These are phyloP conservation scores for Carpatolechia fugitivella DNA, from an alignment of 2,888 invertebrate species.

Conservation along the genomic window DNA sequence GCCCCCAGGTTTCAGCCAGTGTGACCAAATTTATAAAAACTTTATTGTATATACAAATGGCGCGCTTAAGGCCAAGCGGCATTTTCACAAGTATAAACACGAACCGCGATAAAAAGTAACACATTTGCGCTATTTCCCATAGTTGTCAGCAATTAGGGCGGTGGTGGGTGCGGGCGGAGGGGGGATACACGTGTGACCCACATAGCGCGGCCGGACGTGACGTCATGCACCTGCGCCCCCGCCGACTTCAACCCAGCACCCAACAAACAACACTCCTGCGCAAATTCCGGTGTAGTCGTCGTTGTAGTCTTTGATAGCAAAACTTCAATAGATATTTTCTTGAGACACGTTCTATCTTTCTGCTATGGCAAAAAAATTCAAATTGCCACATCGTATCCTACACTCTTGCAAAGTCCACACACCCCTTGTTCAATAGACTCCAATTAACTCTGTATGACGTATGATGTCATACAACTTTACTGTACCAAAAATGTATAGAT, in stretches of 20 bases:
- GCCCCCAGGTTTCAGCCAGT: no score
- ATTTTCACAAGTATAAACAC: conserved; percentile 59
- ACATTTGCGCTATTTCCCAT: conserved; percentile 73
- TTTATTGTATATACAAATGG: no score
- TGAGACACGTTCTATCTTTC: no score
- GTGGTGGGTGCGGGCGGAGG: conserved; percentile 42
- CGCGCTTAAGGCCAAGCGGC: no score
- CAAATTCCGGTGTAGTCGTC: not conserved
- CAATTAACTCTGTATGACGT: no score
- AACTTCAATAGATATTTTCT: not conserved
- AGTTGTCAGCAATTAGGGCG: conserved; percentile 72
- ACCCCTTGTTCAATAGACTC: no score
- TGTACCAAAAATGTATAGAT: no score
- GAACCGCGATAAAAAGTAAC: conserved; percentile 59
- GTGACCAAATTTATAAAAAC: no score
- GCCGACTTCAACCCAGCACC: conserved; percentile 18
- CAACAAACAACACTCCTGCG: conserved; percentile 2
- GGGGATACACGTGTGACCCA: conserved; percentile 71
- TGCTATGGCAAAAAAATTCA: no score
- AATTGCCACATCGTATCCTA: no score
- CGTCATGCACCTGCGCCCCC: conserved; percentile 57
- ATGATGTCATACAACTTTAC: no score
- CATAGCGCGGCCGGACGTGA: conserved; percentile 69
- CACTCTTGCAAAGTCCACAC: no score
- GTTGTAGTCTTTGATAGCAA: not conserved